A percentile compares a stretch with the other conserved stretches of the same genome.
Conservation (phyloP, 1,140 invertebrate species). For the Trigoniulus corallinus region DNA sequence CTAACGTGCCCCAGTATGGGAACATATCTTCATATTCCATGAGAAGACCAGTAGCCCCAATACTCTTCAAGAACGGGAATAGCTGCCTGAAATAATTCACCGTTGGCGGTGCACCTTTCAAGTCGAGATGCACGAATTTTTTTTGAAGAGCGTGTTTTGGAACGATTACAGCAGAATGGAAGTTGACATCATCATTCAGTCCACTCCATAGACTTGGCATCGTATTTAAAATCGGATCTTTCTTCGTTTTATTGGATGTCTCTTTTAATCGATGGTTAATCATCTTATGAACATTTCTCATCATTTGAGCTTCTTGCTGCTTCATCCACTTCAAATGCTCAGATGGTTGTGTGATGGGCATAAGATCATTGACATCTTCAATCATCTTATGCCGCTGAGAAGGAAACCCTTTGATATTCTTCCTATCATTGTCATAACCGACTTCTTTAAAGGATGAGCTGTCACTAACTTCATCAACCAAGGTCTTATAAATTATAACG, state of each 20-base stretch:
- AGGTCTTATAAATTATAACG: no score
- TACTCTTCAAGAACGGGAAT: constrained; percentile 49
- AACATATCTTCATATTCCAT: constrained; percentile 39
- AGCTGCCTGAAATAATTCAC: constrained; percentile 48
- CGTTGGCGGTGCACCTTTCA: constrained; percentile 74
- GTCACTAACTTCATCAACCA: no score
- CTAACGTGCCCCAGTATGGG: constrained; percentile 26
- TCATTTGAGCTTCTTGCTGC: background rate
- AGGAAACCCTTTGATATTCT: no score
- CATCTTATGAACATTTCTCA: background rate
- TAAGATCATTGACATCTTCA: background rate
- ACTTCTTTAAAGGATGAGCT: no score
- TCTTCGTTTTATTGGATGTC: background rate
- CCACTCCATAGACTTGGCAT: background rate
- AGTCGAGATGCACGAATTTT: constrained; percentile 59
- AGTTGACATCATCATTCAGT: background rate
- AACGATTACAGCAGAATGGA: background rate
- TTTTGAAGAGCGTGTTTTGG: background rate
- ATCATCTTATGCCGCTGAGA: no score
- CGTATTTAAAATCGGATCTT: background rate
- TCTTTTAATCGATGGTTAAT: background rate
- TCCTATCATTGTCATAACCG: no score
- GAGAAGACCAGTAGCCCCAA: constrained; percentile 37
- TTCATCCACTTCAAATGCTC: background rate
- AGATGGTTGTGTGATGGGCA: background rate